Conservation (phyloP, 2,888 invertebrate genomes). For the Vannuccia rotundouncinata region DNA sequence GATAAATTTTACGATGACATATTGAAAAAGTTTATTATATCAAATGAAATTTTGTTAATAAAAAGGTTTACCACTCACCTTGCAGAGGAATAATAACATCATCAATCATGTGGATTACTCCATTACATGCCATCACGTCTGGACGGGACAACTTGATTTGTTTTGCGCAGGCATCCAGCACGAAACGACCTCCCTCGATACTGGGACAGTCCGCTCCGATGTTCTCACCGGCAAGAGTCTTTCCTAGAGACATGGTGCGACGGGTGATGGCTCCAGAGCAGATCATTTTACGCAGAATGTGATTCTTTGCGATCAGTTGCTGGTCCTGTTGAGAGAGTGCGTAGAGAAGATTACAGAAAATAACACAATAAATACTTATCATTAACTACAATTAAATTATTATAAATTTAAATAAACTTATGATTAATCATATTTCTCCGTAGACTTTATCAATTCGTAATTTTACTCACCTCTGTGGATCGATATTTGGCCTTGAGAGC, state of each 20-base stretch:
- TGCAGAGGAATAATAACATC: not conserved
- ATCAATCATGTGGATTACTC: constrained; percentile 33
- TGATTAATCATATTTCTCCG: too few relatives aligned
- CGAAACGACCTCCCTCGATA: not conserved
- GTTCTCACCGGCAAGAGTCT: constrained; percentile 11
- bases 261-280: constrained; percentile 27
- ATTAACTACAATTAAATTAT: too few relatives aligned
- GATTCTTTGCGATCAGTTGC: constrained; percentile 22
- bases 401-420: too few relatives aligned
- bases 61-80: too few relatives aligned
- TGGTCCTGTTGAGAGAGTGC: not conserved
- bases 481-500: constrained; percentile 18
- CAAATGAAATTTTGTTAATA: too few relatives aligned
- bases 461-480: too few relatives aligned
- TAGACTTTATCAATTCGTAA: too few relatives aligned
- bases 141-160: not conserved
- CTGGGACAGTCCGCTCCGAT: constrained; percentile 29
- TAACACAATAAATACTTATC: too few relatives aligned
- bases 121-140: constrained; percentile 28
- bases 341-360: too few relatives aligned
- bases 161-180: constrained; percentile 5
- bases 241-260: not conserved
- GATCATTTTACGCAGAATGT: constrained; percentile 31
- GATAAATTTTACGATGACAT: too few relatives aligned
- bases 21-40: too few relatives aligned